Conservation (phyloP, 1,140 invertebrate genomes). For the Drosophila albomicans region DNA sequence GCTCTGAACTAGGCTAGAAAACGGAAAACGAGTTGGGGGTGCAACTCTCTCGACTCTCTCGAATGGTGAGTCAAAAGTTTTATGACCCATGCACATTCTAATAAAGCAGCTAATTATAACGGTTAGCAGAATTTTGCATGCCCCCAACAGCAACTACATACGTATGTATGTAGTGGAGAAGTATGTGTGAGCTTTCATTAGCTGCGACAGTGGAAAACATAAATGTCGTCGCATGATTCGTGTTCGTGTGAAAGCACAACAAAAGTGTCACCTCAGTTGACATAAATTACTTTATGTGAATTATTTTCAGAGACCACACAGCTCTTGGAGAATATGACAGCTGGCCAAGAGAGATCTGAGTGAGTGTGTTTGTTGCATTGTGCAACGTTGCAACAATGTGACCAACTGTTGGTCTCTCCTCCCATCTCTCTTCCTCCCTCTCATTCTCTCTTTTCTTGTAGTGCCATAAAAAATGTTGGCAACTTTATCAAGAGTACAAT, state of each 20-base stretch:
- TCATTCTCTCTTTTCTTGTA: background rate
- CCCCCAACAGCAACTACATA: background rate
- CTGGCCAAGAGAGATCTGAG: slow-evolving; percentile 39
- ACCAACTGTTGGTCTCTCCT: slow-evolving; percentile 37
- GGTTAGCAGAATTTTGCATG: slow-evolving; percentile 29
- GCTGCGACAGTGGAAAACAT: background rate
- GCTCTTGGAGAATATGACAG: slow-evolving; percentile 60
- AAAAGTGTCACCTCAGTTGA: slow-evolving; percentile 67
- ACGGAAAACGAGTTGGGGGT: slow-evolving; percentile 6
- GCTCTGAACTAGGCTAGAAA: slow-evolving; percentile 5
- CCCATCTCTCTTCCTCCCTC: background rate
- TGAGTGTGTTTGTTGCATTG: slow-evolving; percentile 7
- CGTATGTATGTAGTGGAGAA: background rate
- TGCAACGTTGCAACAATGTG: slow-evolving; percentile 52
- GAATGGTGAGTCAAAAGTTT: slow-evolving; percentile 61
- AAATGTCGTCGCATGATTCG: slow-evolving; percentile 21
- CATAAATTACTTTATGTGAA: slow-evolving; percentile 71
- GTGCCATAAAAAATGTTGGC: slow-evolving; percentile 68
- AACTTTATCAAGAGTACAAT: slow-evolving; percentile 81
- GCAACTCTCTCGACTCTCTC: slow-evolving; percentile 5
- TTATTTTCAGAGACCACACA: slow-evolving; percentile 62
- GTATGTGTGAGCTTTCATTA: slow-evolving; percentile 27
- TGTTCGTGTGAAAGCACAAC: slow-evolving; percentile 45
- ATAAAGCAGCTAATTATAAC: slow-evolving; percentile 44
- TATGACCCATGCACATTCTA: slow-evolving; percentile 9